Evolutionary conservation across 2,888 invertebrate genomes (phyloP).

Genomic region (Melinopterus prodromus): DNA sequence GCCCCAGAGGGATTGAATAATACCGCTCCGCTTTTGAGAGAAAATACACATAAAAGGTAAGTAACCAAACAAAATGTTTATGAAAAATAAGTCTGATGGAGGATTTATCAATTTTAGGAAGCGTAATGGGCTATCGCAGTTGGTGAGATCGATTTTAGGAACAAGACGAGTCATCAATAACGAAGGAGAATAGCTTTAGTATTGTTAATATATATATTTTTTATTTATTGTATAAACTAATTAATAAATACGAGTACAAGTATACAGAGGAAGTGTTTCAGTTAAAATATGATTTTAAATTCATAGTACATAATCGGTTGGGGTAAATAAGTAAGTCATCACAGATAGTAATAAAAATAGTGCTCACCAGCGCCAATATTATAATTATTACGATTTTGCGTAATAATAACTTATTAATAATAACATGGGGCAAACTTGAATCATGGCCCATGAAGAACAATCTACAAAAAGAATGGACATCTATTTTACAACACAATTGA

Average conservation of each 20-base stretch:
- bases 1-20: not conserved
- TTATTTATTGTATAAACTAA: not conserved
- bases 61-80: not conserved
- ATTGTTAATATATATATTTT: not conserved
- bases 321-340: too few species aligned
- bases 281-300: not conserved
- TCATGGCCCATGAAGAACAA: too few species aligned
- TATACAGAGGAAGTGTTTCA: too few species aligned
- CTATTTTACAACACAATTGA: too few species aligned
- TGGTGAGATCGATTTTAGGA: constrained; percentile 14
- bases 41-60: constrained; percentile 11
- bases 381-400: too few species aligned
- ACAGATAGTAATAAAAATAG: too few species aligned
- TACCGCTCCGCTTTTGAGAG: not conserved
- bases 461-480: too few species aligned
- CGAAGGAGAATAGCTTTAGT: not conserved
- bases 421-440: too few species aligned
- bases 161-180: not conserved
- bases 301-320: not conserved
- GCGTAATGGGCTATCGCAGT: constrained; percentile 11
- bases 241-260: not conserved
- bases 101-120: not conserved
- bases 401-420: too few species aligned
- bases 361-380: too few species aligned
- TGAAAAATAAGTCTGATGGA: not conserved